These are phyloP conservation scores for Ormyrus labotus DNA, from an alignment of 2,888 invertebrate genomes.

Conservation along the genomic window DNA sequence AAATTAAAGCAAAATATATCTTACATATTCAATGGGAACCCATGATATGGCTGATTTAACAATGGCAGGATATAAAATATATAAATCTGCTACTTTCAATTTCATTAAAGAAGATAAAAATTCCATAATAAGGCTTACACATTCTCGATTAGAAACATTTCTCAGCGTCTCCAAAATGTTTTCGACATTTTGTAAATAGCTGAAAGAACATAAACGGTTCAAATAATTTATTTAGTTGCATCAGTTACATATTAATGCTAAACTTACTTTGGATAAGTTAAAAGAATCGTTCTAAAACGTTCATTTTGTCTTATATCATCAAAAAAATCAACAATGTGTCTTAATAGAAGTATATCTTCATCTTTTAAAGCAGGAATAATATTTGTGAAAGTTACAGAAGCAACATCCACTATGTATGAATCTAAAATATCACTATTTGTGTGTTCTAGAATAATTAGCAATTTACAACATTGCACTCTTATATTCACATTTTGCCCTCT, in stretches of 20 bases:
- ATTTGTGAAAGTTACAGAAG: slow-evolving; percentile 76
- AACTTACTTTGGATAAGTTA: slow-evolving; percentile 69
- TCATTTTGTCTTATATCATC: slow-evolving; percentile 76
- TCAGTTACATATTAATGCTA: slow-evolving; percentile 48
- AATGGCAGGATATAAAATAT: slow-evolving; percentile 73
- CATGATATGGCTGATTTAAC: slow-evolving; percentile 76
- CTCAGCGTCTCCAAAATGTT: slow-evolving; percentile 72
- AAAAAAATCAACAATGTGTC: slow-evolving; percentile 79
- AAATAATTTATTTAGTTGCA: slow-evolving; percentile 50
- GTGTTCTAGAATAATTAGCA: slow-evolving; percentile 78
- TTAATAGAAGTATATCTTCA: slow-evolving; percentile 75
- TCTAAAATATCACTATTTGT: slow-evolving; percentile 77
- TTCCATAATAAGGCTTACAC: slow-evolving; percentile 76
- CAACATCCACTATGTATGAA: slow-evolving; percentile 76
- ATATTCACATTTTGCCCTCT: slow-evolving; percentile 75
- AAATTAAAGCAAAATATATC: slow-evolving; percentile 20
- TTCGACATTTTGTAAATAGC: slow-evolving; percentile 73
- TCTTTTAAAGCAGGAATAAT: slow-evolving; percentile 75
- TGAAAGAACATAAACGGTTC: slow-evolving; percentile 51
- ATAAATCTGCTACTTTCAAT: slow-evolving; percentile 73
- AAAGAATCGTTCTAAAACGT: slow-evolving; percentile 67
- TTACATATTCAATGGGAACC: slow-evolving; percentile 75
- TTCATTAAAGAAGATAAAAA: slow-evolving; percentile 77
- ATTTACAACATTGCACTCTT: slow-evolving; percentile 78
- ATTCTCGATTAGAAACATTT: slow-evolving; percentile 74